phyloP scores from a whole-genome alignment of 2,113 vertebrate genomes.

The Pteropus alecto region DNA sequence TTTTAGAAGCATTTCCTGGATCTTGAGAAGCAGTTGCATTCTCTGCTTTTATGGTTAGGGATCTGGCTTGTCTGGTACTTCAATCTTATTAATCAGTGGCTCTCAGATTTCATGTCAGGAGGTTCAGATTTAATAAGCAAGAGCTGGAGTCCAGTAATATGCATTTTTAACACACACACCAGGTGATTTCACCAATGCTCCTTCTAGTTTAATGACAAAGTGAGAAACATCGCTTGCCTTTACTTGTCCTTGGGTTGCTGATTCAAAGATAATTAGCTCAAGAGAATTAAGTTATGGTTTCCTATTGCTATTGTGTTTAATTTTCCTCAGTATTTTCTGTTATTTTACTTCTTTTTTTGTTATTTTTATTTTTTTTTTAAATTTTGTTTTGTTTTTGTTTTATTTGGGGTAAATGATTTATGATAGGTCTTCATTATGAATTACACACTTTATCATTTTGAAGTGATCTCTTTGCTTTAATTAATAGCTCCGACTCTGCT shows the following conservation, averaged over 20 bases:
- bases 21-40: background rate
- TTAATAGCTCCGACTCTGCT: background rate
- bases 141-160: background rate
- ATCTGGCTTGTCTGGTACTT: background rate
- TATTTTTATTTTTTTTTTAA: background rate
- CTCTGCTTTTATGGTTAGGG: background rate
- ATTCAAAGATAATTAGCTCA: background rate
- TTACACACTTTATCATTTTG: background rate
- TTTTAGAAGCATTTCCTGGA: background rate
- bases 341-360: background rate
- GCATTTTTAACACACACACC: background rate
- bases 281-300: background rate
- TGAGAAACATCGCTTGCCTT: background rate
- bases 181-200: background rate
- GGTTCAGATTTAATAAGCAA: background rate
- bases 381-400: background rate
- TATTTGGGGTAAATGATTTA: background rate
- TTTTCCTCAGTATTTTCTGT: background rate
- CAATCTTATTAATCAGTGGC: background rate
- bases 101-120: background rate
- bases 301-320: background rate
- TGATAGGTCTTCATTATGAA: background rate
- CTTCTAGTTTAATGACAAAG: background rate
- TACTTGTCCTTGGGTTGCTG: background rate
- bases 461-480: constrained; percentile 2